These are phyloP conservation scores for Branchinecta sandiegonensis DNA, from an alignment of 2,888 invertebrate genomes.

Conservation along the genomic window DNA sequence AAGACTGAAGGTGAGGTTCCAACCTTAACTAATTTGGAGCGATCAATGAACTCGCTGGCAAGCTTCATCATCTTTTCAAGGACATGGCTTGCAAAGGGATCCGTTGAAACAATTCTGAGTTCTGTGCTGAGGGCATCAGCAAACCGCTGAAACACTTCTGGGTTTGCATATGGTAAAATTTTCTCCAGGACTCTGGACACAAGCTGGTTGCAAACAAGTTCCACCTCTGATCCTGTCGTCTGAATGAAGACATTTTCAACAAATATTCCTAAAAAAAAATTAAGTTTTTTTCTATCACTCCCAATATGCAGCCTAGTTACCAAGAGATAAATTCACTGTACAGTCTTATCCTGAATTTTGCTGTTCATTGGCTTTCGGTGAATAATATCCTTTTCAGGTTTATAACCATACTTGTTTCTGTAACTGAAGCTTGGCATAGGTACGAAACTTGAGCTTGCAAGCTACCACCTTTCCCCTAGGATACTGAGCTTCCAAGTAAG, in stretches of 20 bases:
- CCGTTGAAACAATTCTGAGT: slow-evolving; percentile 53
- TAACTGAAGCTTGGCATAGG: too few species aligned
- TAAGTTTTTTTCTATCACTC: not conserved
- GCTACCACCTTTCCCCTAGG: too few species aligned
- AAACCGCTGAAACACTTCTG: slow-evolving; percentile 47
- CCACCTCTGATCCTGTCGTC: slow-evolving; percentile 52
- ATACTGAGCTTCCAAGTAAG: too few species aligned
- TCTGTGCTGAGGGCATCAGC: slow-evolving; percentile 47
- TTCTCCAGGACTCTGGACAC: slow-evolving; percentile 61
- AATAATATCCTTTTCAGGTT: too few species aligned
- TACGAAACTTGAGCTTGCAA: too few species aligned
- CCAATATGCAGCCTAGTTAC: too few species aligned
- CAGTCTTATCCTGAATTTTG: too few species aligned
- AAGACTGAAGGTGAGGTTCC: too few species aligned
- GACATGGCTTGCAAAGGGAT: slow-evolving; percentile 64
- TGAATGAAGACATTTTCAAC: slow-evolving; percentile 60
- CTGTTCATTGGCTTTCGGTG: too few species aligned
- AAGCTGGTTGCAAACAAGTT: slow-evolving; percentile 60
- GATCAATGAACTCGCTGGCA: not conserved
- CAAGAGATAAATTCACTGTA: too few species aligned
- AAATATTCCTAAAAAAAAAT: slow-evolving; percentile 43
- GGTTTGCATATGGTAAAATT: slow-evolving; percentile 49
- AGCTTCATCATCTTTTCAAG: slow-evolving; percentile 45
- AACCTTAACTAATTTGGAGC: not conserved
- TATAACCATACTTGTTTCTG: too few species aligned